Evolutionary conservation across 92 coral and sea anemone genomes (phyloP).

Genomic region (Zoanthus solanderi): DNA sequence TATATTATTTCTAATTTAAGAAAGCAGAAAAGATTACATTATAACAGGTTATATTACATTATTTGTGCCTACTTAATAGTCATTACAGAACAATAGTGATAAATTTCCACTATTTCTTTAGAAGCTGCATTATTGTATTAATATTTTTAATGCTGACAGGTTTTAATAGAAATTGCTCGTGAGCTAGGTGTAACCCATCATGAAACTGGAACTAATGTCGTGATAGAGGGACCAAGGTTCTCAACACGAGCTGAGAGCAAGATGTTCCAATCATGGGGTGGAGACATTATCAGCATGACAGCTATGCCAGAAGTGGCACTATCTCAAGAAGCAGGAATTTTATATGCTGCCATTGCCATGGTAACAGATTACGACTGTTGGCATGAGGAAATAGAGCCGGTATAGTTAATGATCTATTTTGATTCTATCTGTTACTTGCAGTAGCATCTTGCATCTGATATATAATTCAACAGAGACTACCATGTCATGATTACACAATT

Average conservation of each 20-base stretch:
- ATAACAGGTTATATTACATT: too few species aligned
- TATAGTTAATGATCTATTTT: slow-evolving; percentile 41
- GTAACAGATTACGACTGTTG: slow-evolving; percentile 99
- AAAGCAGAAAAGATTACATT: too few species aligned
- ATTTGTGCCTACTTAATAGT: too few species aligned
- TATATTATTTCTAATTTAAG: too few species aligned
- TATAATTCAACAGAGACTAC: too few species aligned
- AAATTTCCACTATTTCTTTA: background rate
- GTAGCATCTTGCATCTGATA: background rate
- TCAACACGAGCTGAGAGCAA: slow-evolving; percentile 98
- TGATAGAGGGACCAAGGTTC: slow-evolving; percentile 95
- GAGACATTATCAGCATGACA: slow-evolving; percentile 96
- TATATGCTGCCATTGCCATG: slow-evolving; percentile 96
- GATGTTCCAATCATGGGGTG: slow-evolving; percentile 96
- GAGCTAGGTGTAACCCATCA: slow-evolving; percentile 76
- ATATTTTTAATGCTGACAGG: slow-evolving; percentile 45
- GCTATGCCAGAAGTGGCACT: slow-evolving; percentile 98
- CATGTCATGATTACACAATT: too few species aligned
- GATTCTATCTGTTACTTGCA: background rate
- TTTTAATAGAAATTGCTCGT: slow-evolving; percentile 80
- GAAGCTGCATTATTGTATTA: background rate
- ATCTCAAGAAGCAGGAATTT: slow-evolving; percentile 95
- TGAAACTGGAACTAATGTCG: slow-evolving; percentile 81
- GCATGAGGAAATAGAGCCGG: slow-evolving; percentile 90
- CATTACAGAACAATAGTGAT: too few species aligned